These are phyloP conservation scores for Tachycineta bicolor DNA, from an alignment of 2,113 vertebrate species.

Conservation along the genomic window DNA sequence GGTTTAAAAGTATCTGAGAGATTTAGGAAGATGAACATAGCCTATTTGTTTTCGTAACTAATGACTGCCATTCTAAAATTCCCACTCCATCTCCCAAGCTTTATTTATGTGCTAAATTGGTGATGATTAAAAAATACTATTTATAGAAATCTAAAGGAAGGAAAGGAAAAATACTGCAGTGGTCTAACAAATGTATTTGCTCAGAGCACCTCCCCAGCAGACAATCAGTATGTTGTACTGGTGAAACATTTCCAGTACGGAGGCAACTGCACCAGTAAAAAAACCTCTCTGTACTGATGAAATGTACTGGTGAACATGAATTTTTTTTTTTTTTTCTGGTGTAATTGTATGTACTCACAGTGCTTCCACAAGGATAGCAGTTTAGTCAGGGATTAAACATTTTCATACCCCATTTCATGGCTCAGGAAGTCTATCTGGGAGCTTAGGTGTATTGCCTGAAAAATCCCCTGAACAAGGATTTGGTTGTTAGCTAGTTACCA, in stretches of 20 bases:
- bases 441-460: neutral
- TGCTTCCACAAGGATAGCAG: slow-evolving; percentile 16
- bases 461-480: neutral
- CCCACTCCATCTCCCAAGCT: neutral
- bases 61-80: neutral
- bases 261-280: neutral
- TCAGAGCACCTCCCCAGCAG: neutral
- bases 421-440: neutral
- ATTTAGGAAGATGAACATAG: neutral
- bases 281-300: neutral
- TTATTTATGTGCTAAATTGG: neutral
- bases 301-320: neutral
- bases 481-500: neutral
- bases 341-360: slow-evolving; percentile 13
- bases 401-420: slow-evolving; percentile 50
- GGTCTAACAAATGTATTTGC: neutral
- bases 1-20: neutral
- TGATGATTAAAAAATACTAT: neutral
- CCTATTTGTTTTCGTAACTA: neutral
- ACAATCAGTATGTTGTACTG: neutral
- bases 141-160: neutral
- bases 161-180: neutral
- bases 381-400: slow-evolving; percentile 44
- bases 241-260: neutral
- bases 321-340: neutral